Evolutionary conservation across 2,888 invertebrate species (phyloP), one percentile per base, ranked within the genome.

Genomic region (Anoplius nigerrimus): DNA sequence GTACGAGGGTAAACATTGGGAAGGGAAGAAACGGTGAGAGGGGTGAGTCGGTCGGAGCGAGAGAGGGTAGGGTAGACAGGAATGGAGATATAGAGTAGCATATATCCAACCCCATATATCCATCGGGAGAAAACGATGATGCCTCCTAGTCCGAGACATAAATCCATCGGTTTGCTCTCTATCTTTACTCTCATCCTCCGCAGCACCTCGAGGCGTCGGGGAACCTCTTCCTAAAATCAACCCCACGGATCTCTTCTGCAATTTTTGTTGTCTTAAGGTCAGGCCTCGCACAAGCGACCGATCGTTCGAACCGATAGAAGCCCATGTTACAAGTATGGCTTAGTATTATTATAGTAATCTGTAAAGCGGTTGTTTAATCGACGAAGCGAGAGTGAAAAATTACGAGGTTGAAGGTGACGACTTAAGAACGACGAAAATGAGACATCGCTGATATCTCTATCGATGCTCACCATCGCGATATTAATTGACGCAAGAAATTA

Each of bases 401-500:
- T 13, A 34, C 8, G 34, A 34, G 34, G 1, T 34, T 34, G 34
- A 34, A 34, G 34, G 34, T 34, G 11, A 11, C 34, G 11, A 5
- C 34, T 34, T 34, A 34, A 34, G 11, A 2, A 11, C 48, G 48
- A 48, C 13, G 5, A 48, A 48, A 48, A 48, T 16, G 48, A 48
- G 48, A 48, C 48, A n/a, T 16, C 18, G 34, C 11, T 34, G 66
- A 69, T 68, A 67, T 68, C 68, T 71, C 74, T 72, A 71, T 75
- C 75, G 79, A 77, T 79, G 73, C 73, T 64, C 74, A 69, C 66
- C 71, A 74, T 82, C 75, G 75, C 76, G 81, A 84, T 86, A 87
- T 87, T 87, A 86, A 88, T 86, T 85, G 85, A 82, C 80, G 83
- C 79, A 81, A 84, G 84, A 87, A 88, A 87, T 88, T 87, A 86